Percentiles rank a stretch among this genome's conserved stretches.
Evolutionary conservation across 23 tunicate species (phyloP).

Genomic region (Halocynthia roretzi): DNA sequence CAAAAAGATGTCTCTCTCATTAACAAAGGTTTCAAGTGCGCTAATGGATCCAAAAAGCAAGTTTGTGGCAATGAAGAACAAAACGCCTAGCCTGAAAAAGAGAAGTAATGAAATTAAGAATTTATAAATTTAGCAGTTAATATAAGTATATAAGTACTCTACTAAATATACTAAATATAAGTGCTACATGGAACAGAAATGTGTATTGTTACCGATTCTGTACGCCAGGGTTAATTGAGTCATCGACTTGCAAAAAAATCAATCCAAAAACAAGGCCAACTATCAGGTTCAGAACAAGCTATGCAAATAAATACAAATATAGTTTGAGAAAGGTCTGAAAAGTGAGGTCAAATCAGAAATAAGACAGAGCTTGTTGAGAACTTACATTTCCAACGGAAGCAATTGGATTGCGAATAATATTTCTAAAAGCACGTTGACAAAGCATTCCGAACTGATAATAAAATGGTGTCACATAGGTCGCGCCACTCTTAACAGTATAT

Average conservation of each 20-base stretch:
- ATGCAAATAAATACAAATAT: not conserved
- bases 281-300: conserved; percentile 55
- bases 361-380: not conserved
- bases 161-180: not conserved
- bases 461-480: conserved; percentile 76
- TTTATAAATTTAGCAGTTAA: not conserved
- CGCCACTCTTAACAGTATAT: not conserved
- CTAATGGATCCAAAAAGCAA: conserved; percentile 78
- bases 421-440: conserved; percentile 49
- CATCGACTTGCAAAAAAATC: conserved; percentile 64
- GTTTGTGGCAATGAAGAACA: conserved; percentile 90
- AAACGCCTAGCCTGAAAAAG: conserved; percentile 66
- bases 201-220: conserved; percentile 89
- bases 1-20: conserved; percentile 84
- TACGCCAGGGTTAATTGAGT: conserved; percentile 53
- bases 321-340: not conserved
- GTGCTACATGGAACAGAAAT: not conserved
- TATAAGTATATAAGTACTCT: not conserved
- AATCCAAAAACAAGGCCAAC: conserved; percentile 86
- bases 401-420: conserved; percentile 80
- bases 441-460: conserved; percentile 66
- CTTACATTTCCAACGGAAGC: conserved; percentile 95
- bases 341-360: not conserved
- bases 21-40: conserved; percentile 76
- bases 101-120: not conserved